These are phyloP conservation scores for Lathronympha strigana DNA, from an alignment of 2,888 invertebrate genomes.

Conservation along the genomic window DNA sequence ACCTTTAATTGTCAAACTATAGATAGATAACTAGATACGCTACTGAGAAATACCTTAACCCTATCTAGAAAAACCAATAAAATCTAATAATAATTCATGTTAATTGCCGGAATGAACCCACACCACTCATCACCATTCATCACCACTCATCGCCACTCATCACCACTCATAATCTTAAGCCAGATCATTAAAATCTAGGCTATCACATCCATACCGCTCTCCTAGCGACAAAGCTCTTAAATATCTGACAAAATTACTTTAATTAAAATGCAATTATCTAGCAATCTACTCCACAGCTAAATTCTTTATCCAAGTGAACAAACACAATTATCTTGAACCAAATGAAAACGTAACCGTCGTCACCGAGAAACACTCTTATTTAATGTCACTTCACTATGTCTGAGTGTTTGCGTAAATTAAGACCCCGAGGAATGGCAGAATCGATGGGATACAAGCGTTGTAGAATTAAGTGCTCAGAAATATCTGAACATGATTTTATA, in stretches of 20 bases:
- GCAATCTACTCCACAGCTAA: constrained; percentile 36
- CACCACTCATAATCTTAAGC: no score
- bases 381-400: constrained; percentile 71
- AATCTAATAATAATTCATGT: no score
- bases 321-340: constrained; percentile 65
- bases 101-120: no score
- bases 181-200: neutral
- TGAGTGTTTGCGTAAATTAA: constrained; percentile 79
- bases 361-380: constrained; percentile 59
- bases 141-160: no score
- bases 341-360: constrained; percentile 64
- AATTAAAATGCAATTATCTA: constrained; percentile 35
- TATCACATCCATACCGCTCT: neutral
- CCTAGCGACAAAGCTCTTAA: neutral
- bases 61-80: no score
- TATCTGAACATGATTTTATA: neutral
- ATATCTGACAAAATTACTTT: constrained; percentile 11
- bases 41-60: no score
- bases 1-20: no score
- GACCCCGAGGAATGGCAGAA: constrained; percentile 58
- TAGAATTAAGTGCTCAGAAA: neutral
- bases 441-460: constrained; percentile 49
- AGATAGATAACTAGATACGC: no score
- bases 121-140: no score
- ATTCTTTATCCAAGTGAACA: constrained; percentile 55